These are phyloP conservation scores for Catharus bicknelli DNA, from an alignment of 2,113 vertebrate genomes.

Conservation along the genomic window DNA sequence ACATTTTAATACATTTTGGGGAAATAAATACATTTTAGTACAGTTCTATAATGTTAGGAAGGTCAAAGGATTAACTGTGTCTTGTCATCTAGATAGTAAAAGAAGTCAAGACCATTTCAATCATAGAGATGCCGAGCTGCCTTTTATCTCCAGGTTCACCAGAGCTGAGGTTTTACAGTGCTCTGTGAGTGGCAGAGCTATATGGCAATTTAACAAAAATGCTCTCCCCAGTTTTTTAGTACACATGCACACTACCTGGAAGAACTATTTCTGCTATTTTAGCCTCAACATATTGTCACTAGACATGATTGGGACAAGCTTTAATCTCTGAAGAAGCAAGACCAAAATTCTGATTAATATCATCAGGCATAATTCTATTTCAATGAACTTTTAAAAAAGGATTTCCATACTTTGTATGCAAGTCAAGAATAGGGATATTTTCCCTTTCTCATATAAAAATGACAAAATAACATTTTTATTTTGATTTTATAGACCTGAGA, in stretches of 20 bases:
- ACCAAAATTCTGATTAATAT: background rate
- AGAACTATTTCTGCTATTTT: background rate
- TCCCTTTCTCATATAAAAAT: background rate
- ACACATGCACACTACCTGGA: background rate
- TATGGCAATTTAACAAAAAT: background rate
- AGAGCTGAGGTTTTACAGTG: background rate
- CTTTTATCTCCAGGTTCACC: background rate
- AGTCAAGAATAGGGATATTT: background rate
- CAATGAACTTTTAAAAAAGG: background rate
- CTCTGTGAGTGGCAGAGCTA: background rate
- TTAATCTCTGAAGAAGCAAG: background rate
- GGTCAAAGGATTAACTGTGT: conserved; percentile 6
- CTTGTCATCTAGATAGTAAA: conserved; percentile 16
- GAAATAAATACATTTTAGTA: background rate
- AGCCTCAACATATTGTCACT: background rate
- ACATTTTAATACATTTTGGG: conserved; percentile 6
- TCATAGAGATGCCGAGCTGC: background rate
- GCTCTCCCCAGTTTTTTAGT: background rate
- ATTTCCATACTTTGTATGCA: background rate
- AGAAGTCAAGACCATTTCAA: conserved; percentile 18
- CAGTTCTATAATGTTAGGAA: background rate
- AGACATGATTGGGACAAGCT: background rate
- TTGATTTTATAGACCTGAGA: background rate
- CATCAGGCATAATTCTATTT: background rate
- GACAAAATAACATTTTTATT: background rate